phyloP scores from a whole-genome alignment of 23 tunicate species.

The Halocynthia roretzi region DNA sequence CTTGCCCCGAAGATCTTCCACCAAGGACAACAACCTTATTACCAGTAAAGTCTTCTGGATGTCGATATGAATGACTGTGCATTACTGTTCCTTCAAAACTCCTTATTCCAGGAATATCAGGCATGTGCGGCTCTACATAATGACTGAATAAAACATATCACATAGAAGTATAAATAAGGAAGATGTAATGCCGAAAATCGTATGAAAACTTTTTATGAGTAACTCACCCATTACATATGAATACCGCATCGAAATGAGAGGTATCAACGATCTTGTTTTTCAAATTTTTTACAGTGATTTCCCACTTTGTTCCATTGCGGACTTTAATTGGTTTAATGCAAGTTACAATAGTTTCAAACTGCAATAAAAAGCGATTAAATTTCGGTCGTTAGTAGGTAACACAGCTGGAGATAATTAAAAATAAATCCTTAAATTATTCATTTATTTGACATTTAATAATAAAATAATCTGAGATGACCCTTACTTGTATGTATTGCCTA shows the following conservation, averaged over 20 bases:
- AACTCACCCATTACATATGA: constrained; percentile 83
- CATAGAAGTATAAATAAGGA: neutral
- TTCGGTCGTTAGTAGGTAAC: neutral
- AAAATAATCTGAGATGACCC: neutral
- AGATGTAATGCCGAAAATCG: neutral
- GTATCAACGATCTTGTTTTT: constrained; percentile 2
- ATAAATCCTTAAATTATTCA: neutral
- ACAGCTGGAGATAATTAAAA: neutral
- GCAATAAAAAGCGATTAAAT: no score
- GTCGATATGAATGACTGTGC: constrained; percentile 69
- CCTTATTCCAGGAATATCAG: constrained; percentile 33
- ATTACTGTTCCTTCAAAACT: constrained; percentile 49
- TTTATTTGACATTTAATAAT: neutral
- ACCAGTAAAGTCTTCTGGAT: constrained; percentile 29
- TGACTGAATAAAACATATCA: constrained; percentile 39
- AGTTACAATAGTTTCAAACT: constrained; percentile 56
- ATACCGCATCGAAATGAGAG: constrained; percentile 60
- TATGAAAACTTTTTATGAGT: neutral
- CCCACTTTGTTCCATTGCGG: constrained; percentile 3
- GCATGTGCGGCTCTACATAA: constrained; percentile 51
- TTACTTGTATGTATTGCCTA: constrained; percentile 50
- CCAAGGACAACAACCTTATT: constrained; percentile 63
- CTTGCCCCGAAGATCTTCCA: constrained; percentile 58
- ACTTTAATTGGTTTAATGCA: constrained; percentile 13
- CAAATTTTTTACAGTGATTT: constrained; percentile 36